A percentile compares a stretch with the other conserved stretches of the same genome.
phyloP scores from a whole-genome alignment of 2,113 vertebrate genomes.

The Triplophysa siluroides region DNA sequence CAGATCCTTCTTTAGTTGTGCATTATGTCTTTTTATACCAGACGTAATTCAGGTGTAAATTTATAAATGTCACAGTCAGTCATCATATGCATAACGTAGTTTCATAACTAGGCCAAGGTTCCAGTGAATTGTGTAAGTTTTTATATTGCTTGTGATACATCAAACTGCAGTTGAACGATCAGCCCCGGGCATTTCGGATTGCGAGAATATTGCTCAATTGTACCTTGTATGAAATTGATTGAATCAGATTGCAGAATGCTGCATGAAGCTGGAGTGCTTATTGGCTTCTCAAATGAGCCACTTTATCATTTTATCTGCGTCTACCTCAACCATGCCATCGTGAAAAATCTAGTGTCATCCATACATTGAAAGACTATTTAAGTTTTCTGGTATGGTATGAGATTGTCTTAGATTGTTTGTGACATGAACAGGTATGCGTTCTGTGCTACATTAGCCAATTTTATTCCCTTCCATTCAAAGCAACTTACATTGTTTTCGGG shows the following conservation, averaged over 20 bases:
- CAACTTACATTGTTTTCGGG: no score
- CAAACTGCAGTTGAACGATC: slow-evolving; percentile 24
- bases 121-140: slow-evolving; percentile 13
- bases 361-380: slow-evolving; percentile 18
- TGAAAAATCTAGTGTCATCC: slow-evolving; percentile 42
- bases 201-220: slow-evolving; percentile 52
- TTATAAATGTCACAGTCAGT: slow-evolving; percentile 15
- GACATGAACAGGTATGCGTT: not conserved
- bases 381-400: not conserved
- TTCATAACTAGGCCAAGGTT: slow-evolving; percentile 22
- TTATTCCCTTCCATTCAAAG: not conserved
- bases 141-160: slow-evolving; percentile 43
- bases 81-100: slow-evolving; percentile 17
- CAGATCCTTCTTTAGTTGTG: not conserved
- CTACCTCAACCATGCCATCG: slow-evolving; percentile 24
- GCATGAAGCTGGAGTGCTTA: slow-evolving; percentile 45
- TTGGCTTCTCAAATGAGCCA: slow-evolving; percentile 54
- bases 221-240: slow-evolving; percentile 50
- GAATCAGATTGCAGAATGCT: slow-evolving; percentile 48
- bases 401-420: not conserved
- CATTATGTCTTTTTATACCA: not conserved
- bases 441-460: not conserved
- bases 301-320: slow-evolving; percentile 45
- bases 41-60: not conserved
- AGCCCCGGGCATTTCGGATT: slow-evolving; percentile 28